Conservation (phyloP, 1,140 invertebrate species). For the Aphaenogaster rudis region DNA sequence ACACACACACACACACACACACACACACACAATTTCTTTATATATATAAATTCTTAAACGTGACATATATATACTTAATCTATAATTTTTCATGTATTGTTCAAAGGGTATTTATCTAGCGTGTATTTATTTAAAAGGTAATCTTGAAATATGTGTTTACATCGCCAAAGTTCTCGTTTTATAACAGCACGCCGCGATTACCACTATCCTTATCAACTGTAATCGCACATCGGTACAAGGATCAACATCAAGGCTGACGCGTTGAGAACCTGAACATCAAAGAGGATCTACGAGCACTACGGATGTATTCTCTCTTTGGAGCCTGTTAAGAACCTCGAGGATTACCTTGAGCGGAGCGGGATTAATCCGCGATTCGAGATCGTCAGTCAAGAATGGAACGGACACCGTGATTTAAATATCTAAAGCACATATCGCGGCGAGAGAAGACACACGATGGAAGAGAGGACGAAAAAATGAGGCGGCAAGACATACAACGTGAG, state of each 20-base stretch:
- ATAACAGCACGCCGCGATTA: conserved; percentile 15
- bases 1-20: not conserved
- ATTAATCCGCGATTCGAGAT: conserved; percentile 60
- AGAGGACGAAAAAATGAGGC: conserved; percentile 14
- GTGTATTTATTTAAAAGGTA: not conserved
- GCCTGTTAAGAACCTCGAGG: conserved; percentile 33
- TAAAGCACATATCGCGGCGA: conserved; percentile 49
- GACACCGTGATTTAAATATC: conserved; percentile 61
- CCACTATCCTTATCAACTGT: conserved; percentile 36
- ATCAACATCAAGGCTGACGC: conserved; percentile 52
- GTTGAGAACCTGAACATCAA: conserved; percentile 50
- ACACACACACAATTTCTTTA: not conserved
- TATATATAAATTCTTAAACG: not conserved
- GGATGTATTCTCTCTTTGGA: conserved; percentile 47
- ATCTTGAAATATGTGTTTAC: conserved; percentile 7
- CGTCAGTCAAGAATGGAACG: conserved; percentile 52
- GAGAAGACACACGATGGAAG: not conserved
- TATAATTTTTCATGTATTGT: not conserved
- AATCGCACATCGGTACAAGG: conserved; percentile 54
- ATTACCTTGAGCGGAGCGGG: conserved; percentile 54
- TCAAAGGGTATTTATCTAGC: not conserved
- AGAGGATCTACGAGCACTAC: conserved; percentile 33
- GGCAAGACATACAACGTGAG: not conserved
- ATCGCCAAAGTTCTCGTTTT: conserved; percentile 10
- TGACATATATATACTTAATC: not conserved